Base-by-base conservation (phyloP, 2,797 vertebrate genomes). In the Lagocephalus sceleratus region DNA sequence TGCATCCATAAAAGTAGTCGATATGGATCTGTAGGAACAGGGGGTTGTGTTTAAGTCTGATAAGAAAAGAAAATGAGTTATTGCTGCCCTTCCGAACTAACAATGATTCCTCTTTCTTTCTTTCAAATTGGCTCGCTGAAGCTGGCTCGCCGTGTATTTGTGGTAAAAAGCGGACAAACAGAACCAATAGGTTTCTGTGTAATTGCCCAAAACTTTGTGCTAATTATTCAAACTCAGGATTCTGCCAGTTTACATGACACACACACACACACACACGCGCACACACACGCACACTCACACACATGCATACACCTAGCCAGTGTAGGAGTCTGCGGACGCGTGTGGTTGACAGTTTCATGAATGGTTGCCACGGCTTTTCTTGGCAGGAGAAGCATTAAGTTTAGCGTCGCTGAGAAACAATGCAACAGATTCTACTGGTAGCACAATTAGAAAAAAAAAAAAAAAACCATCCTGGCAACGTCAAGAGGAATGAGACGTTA, bases 161-260 rank as follows among this genome's bases (percentile, higher is more conserved):
- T 47, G 47, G 39, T 1, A 59, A 60, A 54, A 75, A 51, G 22
- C 56, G 20, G 40, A 53, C 38, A 53, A 66, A 77, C 49, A 74
- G 61, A 68, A 68, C 43, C 39, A 57, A 65, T 35, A 44, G 21
- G 50, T 42, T 54, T 49, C 49, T 51, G 57, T 62, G 71, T 40
- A 54, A 60, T 51, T 40, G 11, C 22, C 54, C 56, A 59, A 60
- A 59, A 69, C 32, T 46, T 43, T 54, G 15, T 21, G 12, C 32
- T 35, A 35, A 40, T 40, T 40, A 40, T 40, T 40, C n/a, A 17
- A 40, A 40, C 15, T 40, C 16, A 40, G 39, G 14, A 57, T 32
- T 47, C 8, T 51, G 44, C 26, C 43, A 57, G 14, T 42, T 32
- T 49, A 60, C n/a, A 32, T 5, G 40, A 26, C n/a, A 40, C 52